Evolutionary conservation across 2,113 vertebrate genomes (phyloP).

Genomic region (Acrocephalus kingi): DNA sequence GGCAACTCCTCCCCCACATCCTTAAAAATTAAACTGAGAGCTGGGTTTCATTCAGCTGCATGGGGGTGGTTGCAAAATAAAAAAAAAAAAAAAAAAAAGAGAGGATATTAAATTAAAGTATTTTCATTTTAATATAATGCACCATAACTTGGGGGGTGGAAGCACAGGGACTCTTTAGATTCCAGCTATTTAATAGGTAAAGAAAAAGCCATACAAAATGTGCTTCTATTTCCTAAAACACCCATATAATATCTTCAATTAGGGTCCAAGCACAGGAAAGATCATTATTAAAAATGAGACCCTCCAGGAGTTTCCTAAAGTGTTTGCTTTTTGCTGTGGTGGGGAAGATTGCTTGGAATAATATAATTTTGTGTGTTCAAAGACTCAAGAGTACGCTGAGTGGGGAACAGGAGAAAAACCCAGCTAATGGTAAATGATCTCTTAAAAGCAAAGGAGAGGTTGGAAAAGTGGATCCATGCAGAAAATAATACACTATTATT

Average conservation of each 20-base stretch:
- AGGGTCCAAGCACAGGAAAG: slow-evolving; percentile 57
- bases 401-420: neutral
- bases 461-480: slow-evolving; percentile 64
- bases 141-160: neutral
- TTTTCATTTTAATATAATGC: neutral
- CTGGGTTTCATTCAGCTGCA: neutral
- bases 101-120: slow-evolving; percentile 28
- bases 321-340: slow-evolving; percentile 60
- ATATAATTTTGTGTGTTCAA: slow-evolving; percentile 60
- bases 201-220: slow-evolving; percentile 51
- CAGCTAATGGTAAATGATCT: slow-evolving; percentile 64
- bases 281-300: slow-evolving; percentile 56
- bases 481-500: slow-evolving; percentile 75
- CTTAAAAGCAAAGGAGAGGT: slow-evolving; percentile 70
- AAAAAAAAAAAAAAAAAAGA: neutral
- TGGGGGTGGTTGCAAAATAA: neutral
- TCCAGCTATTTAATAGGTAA: slow-evolving; percentile 61
- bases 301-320: slow-evolving; percentile 64
- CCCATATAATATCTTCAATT: slow-evolving; percentile 58
- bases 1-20: neutral
- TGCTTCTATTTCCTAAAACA: slow-evolving; percentile 58
- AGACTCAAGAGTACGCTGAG: slow-evolving; percentile 47
- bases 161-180: slow-evolving; percentile 28
- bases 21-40: neutral
- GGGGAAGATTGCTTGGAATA: slow-evolving; percentile 53